phyloP scores from a whole-genome alignment of 64 coral and sea anemone genomes.

The Platygyra sinensis region DNA sequence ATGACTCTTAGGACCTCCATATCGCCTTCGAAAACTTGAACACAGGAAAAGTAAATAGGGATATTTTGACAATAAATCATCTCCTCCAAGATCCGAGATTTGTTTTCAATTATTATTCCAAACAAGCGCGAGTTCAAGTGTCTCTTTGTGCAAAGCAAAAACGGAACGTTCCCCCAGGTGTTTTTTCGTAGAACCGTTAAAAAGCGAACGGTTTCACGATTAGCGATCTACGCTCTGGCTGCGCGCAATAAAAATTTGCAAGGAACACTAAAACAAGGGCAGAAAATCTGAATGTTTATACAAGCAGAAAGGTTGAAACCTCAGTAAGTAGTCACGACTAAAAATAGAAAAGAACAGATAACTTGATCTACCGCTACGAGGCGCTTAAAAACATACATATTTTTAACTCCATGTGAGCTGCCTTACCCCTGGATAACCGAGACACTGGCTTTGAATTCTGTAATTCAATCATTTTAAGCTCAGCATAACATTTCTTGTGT shows the following conservation, averaged over 20 bases:
- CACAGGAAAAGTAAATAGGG: neutral
- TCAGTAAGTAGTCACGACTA: too few species aligned
- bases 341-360: too few species aligned
- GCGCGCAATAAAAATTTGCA: too few species aligned
- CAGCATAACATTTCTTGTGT: too few species aligned
- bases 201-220: neutral
- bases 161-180: neutral
- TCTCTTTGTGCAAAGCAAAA: neutral
- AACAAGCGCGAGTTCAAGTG: neutral
- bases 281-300: too few species aligned
- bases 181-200: neutral
- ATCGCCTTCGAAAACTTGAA: neutral
- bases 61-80: neutral
- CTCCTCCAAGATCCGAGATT: neutral
- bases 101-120: neutral
- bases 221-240: neutral
- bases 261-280: too few species aligned
- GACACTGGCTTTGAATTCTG: slow-evolving; percentile 5
- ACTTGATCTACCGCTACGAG: too few species aligned
- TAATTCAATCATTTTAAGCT: neutral
- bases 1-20: neutral
- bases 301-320: too few species aligned
- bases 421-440: neutral
- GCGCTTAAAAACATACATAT: too few species aligned
- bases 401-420: neutral